Percentiles rank a stretch among this genome's conserved stretches.
These are phyloP conservation scores for Macrotrachela quadricornifera DNA, from an alignment of 1,140 invertebrate genomes.

Conservation along the genomic window DNA sequence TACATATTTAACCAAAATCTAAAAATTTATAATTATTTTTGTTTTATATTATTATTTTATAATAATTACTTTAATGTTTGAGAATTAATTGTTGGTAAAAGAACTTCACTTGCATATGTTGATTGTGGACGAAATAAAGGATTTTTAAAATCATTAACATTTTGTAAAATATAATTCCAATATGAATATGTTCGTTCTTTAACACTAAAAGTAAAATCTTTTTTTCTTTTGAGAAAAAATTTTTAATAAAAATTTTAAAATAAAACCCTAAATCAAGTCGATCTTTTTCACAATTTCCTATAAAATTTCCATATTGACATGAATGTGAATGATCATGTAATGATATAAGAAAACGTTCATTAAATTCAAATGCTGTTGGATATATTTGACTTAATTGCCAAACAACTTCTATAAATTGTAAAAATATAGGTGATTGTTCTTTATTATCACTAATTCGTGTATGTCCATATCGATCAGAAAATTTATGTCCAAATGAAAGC, in stretches of 20 bases:
- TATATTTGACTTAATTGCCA: constrained; percentile 60
- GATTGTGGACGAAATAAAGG: constrained; percentile 57
- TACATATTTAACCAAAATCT: constrained; percentile 94
- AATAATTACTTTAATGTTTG: constrained; percentile 63
- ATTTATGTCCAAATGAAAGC: constrained; percentile 96
- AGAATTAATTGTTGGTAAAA: constrained; percentile 34
- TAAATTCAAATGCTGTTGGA: constrained; percentile 93
- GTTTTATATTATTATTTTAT: constrained; percentile 43
- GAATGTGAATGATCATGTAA: constrained; percentile 91
- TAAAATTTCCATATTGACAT: constrained; percentile 89
- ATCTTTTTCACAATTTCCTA: constrained; percentile 52
- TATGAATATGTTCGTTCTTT: constrained; percentile 71
- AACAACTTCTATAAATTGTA: constrained; percentile 83
- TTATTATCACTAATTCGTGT: constrained; percentile 73
- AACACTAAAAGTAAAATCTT: constrained; percentile 41
- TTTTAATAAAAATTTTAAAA: neutral
- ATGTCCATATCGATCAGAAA: constrained; percentile 40
- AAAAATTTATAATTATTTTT: constrained; percentile 14
- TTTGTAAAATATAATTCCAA: constrained; percentile 73
- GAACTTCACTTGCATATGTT: constrained; percentile 32
- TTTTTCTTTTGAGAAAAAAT: neutral
- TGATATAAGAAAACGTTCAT: constrained; percentile 78
- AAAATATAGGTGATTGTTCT: constrained; percentile 68
- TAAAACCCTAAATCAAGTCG: constrained; percentile 13
- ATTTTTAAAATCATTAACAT: constrained; percentile 74